Conservation (phyloP, 2,113 vertebrate genomes). For the Pangasianodon hypophthalmus region DNA sequence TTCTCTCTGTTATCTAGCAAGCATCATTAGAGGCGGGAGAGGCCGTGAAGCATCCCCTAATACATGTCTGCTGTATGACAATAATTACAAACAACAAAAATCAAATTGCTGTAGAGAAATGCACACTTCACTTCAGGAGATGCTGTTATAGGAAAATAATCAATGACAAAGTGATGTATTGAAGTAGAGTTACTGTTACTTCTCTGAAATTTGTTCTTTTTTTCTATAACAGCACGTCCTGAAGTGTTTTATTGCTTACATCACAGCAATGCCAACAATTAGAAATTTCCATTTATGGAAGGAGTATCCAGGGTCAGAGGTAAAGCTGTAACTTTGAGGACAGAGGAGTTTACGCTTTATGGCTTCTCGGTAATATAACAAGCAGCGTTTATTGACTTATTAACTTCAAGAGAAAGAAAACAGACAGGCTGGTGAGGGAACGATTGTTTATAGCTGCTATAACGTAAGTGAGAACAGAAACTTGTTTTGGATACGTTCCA, state of each 20-base stretch:
- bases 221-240: background rate
- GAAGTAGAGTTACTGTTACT: background rate
- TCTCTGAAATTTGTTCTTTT: too few relatives aligned
- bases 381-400: background rate
- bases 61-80: background rate
- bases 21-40: slow-evolving; percentile 3
- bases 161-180: background rate
- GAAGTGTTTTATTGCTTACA: background rate
- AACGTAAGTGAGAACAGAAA: background rate
- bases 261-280: background rate
- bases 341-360: background rate
- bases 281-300: background rate
- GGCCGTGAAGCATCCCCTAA: background rate
- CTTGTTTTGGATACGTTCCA: background rate
- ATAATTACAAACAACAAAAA: background rate
- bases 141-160: background rate
- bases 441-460: too few relatives aligned
- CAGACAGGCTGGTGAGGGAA: too few relatives aligned
- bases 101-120: background rate
- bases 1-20: background rate
- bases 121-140: background rate
- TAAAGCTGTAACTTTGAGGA: background rate
- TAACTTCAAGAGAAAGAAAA: too few relatives aligned
- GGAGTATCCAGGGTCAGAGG: background rate
- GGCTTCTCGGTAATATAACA: background rate